phyloP scores from a whole-genome alignment of 2,797 vertebrate genomes.

The Acrossocheilus wenchowensis region DNA sequence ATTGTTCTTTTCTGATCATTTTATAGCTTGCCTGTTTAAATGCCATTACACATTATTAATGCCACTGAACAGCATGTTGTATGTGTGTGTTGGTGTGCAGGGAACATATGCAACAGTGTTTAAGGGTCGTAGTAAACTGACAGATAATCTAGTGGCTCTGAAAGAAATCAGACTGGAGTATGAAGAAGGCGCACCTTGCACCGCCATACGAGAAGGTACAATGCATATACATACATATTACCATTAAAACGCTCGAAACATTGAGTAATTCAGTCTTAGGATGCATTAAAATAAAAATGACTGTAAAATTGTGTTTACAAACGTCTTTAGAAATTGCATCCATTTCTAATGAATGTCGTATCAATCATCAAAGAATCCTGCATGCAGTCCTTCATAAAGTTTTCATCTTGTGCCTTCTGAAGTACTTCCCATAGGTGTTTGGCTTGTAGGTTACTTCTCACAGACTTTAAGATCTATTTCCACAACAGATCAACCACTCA shows the following conservation, averaged over 20 bases:
- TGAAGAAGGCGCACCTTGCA: constrained; percentile 84
- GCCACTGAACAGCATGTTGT: background rate
- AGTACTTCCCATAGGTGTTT: background rate
- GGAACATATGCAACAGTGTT: constrained; percentile 84
- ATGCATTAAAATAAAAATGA: background rate
- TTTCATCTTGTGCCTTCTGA: background rate
- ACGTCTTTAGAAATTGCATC: background rate
- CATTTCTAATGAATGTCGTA: background rate
- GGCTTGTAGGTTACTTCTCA: background rate
- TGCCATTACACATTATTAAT: background rate
- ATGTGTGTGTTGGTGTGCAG: constrained; percentile 59
- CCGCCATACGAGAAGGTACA: constrained; percentile 83
- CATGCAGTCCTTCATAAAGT: background rate
- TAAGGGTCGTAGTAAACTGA: constrained; percentile 83
- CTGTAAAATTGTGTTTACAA: too few species aligned
- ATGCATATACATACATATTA: too few species aligned
- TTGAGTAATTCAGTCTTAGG: background rate
- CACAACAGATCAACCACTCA: background rate
- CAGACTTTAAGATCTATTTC: background rate
- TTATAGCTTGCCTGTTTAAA: background rate
- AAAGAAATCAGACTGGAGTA: constrained; percentile 84
- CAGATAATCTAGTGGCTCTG: constrained; percentile 82
- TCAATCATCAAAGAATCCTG: background rate
- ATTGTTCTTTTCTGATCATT: background rate
- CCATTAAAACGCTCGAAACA: background rate